A percentile compares a stretch with the other conserved stretches of the same genome.
phyloP scores from a whole-genome alignment of 2,113 vertebrate genomes.

The Scomber scombrus region DNA sequence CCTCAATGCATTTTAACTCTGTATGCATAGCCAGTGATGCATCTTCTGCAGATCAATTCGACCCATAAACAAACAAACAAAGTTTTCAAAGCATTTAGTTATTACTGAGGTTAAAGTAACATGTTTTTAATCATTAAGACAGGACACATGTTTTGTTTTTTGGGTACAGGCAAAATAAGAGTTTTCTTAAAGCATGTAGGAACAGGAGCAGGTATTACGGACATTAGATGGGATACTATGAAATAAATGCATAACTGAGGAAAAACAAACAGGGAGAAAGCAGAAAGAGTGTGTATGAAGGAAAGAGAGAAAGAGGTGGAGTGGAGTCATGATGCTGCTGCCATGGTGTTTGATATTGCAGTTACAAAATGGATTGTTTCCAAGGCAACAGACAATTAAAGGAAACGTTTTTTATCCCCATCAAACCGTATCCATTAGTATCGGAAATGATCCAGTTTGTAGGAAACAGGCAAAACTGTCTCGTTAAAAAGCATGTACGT shows the following conservation, averaged over 20 bases:
- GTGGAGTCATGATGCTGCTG: constrained; percentile 24
- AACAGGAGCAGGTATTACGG: neutral
- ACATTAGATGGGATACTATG: neutral
- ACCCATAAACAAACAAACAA: no score
- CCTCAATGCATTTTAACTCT: no score
- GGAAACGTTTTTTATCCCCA: constrained; percentile 1
- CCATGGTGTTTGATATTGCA: constrained; percentile 6
- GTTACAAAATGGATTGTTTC: constrained; percentile 53
- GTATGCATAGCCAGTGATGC: no score
- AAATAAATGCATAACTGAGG: neutral
- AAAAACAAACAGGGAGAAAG: neutral
- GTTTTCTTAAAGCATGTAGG: no score
- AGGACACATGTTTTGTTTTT: no score
- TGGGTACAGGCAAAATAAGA: no score
- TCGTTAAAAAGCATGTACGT: constrained; percentile 18
- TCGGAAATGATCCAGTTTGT: constrained; percentile 26
- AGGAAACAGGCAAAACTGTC: neutral
- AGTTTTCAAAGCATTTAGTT: no score
- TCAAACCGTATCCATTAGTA: constrained; percentile 30
- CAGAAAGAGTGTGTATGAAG: constrained; percentile 12
- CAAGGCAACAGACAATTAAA: constrained; percentile 68
- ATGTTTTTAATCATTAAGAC: no score
- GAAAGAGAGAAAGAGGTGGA: constrained; percentile 9
- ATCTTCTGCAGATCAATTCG: no score
- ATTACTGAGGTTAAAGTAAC: no score